Base-by-base conservation (phyloP, 2,888 invertebrate genomes). In the Hedya salicella region DNA sequence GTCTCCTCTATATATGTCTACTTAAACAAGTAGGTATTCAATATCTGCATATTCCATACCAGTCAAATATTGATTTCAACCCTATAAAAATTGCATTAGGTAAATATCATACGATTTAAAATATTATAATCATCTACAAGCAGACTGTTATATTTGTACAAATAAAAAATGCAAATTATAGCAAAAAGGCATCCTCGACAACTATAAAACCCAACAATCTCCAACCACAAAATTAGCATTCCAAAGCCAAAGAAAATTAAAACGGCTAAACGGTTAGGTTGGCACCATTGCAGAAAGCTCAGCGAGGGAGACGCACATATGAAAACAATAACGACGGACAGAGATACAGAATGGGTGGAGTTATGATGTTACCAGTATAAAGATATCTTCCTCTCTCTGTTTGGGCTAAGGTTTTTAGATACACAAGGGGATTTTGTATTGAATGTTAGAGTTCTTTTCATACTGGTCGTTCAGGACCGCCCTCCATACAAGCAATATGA, bases 401-500 rank as follows among this genome's bases (percentile, higher is more conserved):
- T 62, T 5, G 5, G 16, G 16, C 46, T 16, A 30, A 62, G 56
- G 48, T 25, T 30, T 42, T 44, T 16, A 14, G 57, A 19, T 32
- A 32, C 13, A 4, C 39, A 48, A 30, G 44, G 16, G 9, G 32
- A 1, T 48, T 30, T 53, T 54, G 14, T 60, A 30, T 67, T 21
- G 60, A 30, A 21, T 48, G 46, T 1, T 9, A 40, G 14, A 52
- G 76, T 62, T 76, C 81, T 52, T 54, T 21, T 2, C 66, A 67
- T 17, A 62, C 11, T 77, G 80, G 85, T 40, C 60, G 73, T 17
- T 71, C 59, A 77, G 81, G 71, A 75, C 79, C 91, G 91, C 91
- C 91, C 90, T 81, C 79, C 89, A 87, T 84, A 86, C 75, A 85
- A 82, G 82, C 80, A 81, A 86, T 89, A 89, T 89, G 87, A 79